phyloP scores from a whole-genome alignment of 1,140 invertebrate genomes.

The Lucilia sericata region DNA sequence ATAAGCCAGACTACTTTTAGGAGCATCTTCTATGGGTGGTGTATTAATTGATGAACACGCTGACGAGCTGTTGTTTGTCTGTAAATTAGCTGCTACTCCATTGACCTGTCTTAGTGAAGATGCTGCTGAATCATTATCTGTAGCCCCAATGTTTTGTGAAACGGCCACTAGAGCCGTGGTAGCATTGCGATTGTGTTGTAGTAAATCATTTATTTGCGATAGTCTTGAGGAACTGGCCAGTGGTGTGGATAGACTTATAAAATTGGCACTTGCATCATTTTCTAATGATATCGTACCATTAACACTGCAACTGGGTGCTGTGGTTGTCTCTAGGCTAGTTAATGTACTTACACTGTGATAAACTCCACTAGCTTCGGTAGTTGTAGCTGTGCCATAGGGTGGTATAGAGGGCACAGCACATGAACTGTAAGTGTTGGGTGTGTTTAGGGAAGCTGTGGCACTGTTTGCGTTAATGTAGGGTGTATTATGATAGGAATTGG shows the following conservation, averaged over 20 bases:
- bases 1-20: slow-evolving; percentile 56
- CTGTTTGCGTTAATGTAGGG: slow-evolving; percentile 14
- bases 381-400: slow-evolving; percentile 62
- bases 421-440: slow-evolving; percentile 55
- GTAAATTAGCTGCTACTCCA: not conserved
- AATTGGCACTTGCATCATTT: slow-evolving; percentile 51
- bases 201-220: slow-evolving; percentile 64
- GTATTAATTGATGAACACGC: slow-evolving; percentile 56
- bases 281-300: slow-evolving; percentile 45
- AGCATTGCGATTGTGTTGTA: slow-evolving; percentile 65
- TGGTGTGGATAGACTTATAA: slow-evolving; percentile 60
- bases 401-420: slow-evolving; percentile 63
- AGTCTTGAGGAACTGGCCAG: slow-evolving; percentile 61
- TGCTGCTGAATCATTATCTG: not conserved
- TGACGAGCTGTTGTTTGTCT: not conserved
- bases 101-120: not conserved
- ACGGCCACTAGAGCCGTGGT: slow-evolving; percentile 62
- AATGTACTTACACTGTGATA: slow-evolving; percentile 52
- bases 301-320: slow-evolving; percentile 16
- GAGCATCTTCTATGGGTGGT: slow-evolving; percentile 60
- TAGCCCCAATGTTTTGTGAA: slow-evolving; percentile 47
- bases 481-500: slow-evolving; percentile 44
- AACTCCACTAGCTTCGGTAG: slow-evolving; percentile 56
- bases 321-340: slow-evolving; percentile 22
- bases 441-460: not conserved